Percentiles rank a stretch among this genome's conserved stretches.
These are phyloP conservation scores for Gari tellinella DNA, from an alignment of 2,888 invertebrate genomes.

Conservation along the genomic window DNA sequence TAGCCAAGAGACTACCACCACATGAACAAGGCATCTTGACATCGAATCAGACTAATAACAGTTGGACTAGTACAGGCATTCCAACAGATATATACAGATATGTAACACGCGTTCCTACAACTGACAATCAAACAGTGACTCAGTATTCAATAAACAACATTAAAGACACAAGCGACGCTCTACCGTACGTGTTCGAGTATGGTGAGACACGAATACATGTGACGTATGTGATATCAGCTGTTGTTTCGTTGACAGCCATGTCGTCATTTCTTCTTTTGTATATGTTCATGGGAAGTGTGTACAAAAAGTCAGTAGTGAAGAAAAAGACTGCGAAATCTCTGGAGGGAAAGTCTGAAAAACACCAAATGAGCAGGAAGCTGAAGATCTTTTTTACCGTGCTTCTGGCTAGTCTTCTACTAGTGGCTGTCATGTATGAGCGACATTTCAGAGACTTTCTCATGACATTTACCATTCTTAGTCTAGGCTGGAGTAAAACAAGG, in stretches of 20 bases:
- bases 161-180: background rate
- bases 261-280: conserved; percentile 21
- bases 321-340: background rate
- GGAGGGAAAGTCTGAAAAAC: conserved; percentile 2
- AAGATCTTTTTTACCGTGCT: conserved; percentile 21
- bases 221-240: conserved; percentile 23
- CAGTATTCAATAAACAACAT: background rate
- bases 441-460: conserved; percentile 83
- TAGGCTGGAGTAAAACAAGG: conserved; percentile 76
- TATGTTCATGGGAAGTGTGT: conserved; percentile 29
- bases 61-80: no score
- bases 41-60: no score
- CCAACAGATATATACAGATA: no score
- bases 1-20: conserved; percentile 24
- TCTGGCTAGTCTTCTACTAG: conserved; percentile 8
- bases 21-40: background rate
- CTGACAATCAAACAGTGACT: no score
- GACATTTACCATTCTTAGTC: conserved; percentile 80
- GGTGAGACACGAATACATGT: conserved; percentile 33
- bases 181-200: conserved; percentile 15
- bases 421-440: conserved; percentile 77
- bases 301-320: conserved; percentile 10
- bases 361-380: conserved; percentile 4
- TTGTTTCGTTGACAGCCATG: conserved; percentile 19
- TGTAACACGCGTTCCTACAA: no score